Base-by-base conservation (phyloP, 1,140 invertebrate species). In the Gonatopus flavifemur region DNA sequence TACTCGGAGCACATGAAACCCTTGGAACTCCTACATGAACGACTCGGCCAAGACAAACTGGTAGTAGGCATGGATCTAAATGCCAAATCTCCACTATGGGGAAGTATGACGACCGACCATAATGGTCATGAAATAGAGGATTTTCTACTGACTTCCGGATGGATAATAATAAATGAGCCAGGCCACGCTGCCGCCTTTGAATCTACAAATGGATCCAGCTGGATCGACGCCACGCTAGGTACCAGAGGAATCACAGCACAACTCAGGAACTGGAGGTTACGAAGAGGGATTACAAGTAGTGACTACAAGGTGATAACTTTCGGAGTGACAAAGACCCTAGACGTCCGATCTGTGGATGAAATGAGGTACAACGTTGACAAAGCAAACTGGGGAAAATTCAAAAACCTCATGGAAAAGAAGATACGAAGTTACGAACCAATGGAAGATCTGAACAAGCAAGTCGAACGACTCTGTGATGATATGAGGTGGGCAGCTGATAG, bases 311-410 rank as follows among this genome's bases (percentile, higher is more conserved):
- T 28, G 0, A 38, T 46, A 0, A 33, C 10, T 4, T 21, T 52
- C 10, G 15, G 16, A 10, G 19, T 43, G 12, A 0, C 6, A 20
- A 0, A 22, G 3, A 3, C 1, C 6, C 19, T 0, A 12, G 3
- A 3, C 2, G 2, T 1, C 3, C 3, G 4, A 9, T 5, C 5
- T 1, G 0, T n/a, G 35, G 7, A 13, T 7, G 20, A 24, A 0
- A 8, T 12, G 0, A 15, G 45, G 15, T 37, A 15, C 8, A 33
- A 40, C 40, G 0, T 32, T 42, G 24, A 28, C 37, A 62, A 37
- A 49, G 56, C 52, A 1, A 25, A 62, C 18, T 56, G 59, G 52
- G 50, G 44, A 0, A 44, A 32, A 6, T 54, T 53, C 25, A 3
- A 28, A n/a, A 25, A 38, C 13, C 21, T 3, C 19, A 15, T 45